Evolutionary conservation across 1,140 invertebrate species (phyloP).

Genomic region (Brachionus plicatilis): DNA sequence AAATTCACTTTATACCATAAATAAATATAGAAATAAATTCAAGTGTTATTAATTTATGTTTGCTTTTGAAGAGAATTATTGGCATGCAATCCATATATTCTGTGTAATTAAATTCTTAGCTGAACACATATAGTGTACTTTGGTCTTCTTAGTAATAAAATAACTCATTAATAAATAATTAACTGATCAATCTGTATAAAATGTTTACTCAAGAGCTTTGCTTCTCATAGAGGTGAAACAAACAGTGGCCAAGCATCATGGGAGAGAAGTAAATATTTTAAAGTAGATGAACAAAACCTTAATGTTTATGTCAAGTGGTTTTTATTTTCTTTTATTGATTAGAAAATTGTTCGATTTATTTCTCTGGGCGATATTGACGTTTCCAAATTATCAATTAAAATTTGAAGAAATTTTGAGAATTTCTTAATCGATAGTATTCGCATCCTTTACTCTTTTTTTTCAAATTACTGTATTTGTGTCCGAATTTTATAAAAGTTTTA

Average conservation of each 20-base stretch:
- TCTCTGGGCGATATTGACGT: background rate
- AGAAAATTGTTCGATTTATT: background rate
- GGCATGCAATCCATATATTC: background rate
- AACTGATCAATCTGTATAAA: slow-evolving; percentile 8
- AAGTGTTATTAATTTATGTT: slow-evolving; percentile 12
- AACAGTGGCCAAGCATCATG: slow-evolving; percentile 21
- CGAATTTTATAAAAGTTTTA: background rate
- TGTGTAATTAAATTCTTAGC: slow-evolving; percentile 31
- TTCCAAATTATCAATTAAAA: background rate
- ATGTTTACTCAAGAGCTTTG: slow-evolving; percentile 18
- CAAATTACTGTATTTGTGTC: background rate
- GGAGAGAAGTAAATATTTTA: slow-evolving; percentile 2
- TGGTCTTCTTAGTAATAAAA: background rate
- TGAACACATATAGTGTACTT: background rate
- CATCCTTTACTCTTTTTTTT: background rate
- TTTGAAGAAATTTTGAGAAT: background rate
- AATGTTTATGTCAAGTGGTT: slow-evolving; percentile 34
- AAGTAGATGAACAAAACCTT: background rate
- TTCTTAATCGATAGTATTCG: background rate
- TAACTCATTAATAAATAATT: slow-evolving; percentile 16
- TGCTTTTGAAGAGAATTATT: background rate
- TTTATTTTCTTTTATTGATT: slow-evolving; percentile 7
- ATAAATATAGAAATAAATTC: background rate
- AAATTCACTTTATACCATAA: slow-evolving; percentile 27
- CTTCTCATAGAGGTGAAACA: slow-evolving; percentile 1